Base-by-base conservation (phyloP, 2,888 invertebrate genomes). In the Torymus aiolomorphi region DNA sequence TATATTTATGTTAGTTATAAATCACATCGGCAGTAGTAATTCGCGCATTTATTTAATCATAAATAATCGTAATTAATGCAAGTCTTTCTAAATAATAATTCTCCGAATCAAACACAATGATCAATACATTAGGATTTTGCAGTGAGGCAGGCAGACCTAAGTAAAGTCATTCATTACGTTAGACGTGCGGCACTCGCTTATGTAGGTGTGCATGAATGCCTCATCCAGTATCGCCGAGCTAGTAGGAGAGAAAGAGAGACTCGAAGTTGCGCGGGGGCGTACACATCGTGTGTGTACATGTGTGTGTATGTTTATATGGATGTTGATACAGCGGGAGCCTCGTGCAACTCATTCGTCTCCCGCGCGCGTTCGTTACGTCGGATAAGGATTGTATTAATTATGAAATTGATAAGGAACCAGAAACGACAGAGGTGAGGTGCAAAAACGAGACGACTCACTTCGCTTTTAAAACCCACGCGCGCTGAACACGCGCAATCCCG, bases 371-470 rank as follows among this genome's bases (percentile, higher is more conserved):
- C 74, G 51, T 54, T 74, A 42, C 24, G 14, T 71, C 65, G 69
- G 80, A 80, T 82, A 82, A 82, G 73, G 77, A 74, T 77, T 76
- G 76, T 63, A 76, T 82, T 79, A 80, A 81, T 83, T 81, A 79
- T 52, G 31, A 62, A 70, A 65, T 79, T 66, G 76, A 80, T 82
- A 72, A 78, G 72, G 57, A 57, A 54, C 14, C 62, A 12, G 56
- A 52, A 4, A 20, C 2, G 18, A 13, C 49, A 12, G 2, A 18
- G 13, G 63, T 42, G 66, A 51, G 42, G 16, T 14, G n/a, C 42
- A n/a, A 16, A 14, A 56, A 42, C 72, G 31, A 14, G 63, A 70
- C 57, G 57, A 20, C 76, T 70, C 69, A 73, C 73, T 52, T 72
- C 42, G 42, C 42, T 42, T 42, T 42, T 42, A 5, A 42, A 42